These are phyloP conservation scores for Cantharis rustica DNA, from an alignment of 2,888 invertebrate genomes.

Conservation along the genomic window DNA sequence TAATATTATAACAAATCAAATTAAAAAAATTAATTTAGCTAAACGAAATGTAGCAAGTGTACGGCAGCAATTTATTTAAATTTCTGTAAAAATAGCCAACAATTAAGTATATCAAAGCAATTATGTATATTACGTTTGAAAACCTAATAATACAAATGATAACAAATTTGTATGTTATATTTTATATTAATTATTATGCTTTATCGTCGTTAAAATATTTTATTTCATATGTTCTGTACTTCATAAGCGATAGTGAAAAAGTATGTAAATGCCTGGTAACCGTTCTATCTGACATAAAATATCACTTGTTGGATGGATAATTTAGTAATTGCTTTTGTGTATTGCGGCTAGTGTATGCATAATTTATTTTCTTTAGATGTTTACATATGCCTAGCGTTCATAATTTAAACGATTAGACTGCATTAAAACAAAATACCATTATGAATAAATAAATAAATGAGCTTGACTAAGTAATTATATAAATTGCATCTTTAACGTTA, in stretches of 20 bases:
- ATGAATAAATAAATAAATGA: slow-evolving; percentile 21
- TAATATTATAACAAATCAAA: no score
- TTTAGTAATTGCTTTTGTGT: slow-evolving; percentile 45
- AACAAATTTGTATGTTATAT: neutral
- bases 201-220: slow-evolving; percentile 18
- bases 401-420: slow-evolving; percentile 33
- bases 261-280: slow-evolving; percentile 37
- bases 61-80: neutral
- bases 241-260: slow-evolving; percentile 44
- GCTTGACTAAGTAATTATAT: neutral
- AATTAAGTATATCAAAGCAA: neutral
- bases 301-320: slow-evolving; percentile 46
- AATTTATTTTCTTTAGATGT: slow-evolving; percentile 38
- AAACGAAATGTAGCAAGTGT: no score
- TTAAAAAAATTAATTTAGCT: no score
- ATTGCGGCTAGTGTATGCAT: slow-evolving; percentile 40
- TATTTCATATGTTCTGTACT: slow-evolving; percentile 17
- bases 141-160: neutral
- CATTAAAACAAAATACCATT: slow-evolving; percentile 25
- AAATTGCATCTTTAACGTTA: neutral
- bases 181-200: slow-evolving; percentile 22
- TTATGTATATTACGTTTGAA: neutral
- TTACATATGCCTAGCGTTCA: slow-evolving; percentile 30
- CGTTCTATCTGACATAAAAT: slow-evolving; percentile 41
- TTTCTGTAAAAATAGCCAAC: no score